phyloP scores from a whole-genome alignment of 2,888 invertebrate species.

The Stictocephala bisonia region DNA sequence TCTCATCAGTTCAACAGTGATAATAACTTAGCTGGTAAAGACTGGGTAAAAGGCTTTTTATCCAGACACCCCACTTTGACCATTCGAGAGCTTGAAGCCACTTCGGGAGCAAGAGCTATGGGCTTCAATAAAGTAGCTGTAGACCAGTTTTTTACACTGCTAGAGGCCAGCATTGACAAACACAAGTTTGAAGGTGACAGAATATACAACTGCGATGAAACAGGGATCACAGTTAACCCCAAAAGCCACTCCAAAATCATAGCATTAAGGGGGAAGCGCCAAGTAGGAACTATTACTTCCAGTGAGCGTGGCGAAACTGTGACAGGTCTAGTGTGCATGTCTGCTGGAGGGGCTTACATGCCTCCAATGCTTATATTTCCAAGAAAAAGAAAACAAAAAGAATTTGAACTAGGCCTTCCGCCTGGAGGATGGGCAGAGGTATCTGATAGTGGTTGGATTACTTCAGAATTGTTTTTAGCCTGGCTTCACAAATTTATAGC shows the following conservation, averaged over 20 bases:
- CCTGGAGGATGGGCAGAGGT: too few relatives aligned
- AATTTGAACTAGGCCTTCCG: too few relatives aligned
- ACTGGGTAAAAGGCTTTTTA: constrained; percentile 60
- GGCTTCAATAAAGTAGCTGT: constrained; percentile 61
- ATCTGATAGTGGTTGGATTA: too few relatives aligned
- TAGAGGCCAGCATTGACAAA: constrained; percentile 45
- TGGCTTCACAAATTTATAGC: too few relatives aligned
- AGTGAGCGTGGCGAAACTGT: constrained; percentile 58
- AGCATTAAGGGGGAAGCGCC: constrained; percentile 52
- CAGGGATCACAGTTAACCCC: constrained; percentile 56
- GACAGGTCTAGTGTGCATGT: constrained; percentile 56
- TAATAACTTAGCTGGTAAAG: constrained; percentile 59
- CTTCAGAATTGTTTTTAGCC: too few relatives aligned
- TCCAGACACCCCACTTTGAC: constrained; percentile 59
- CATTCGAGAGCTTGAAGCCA: constrained; percentile 59
- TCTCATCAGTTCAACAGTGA: too few relatives aligned
- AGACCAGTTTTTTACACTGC: constrained; percentile 17
- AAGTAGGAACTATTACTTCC: constrained; percentile 51
- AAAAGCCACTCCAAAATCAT: constrained; percentile 55
- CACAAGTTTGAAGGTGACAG: constrained; percentile 54
- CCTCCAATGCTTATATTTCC: constrained; percentile 54
- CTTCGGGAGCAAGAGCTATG: constrained; percentile 60
- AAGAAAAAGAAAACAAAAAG: constrained; percentile 47
- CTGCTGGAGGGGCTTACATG: constrained; percentile 57
- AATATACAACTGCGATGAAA: constrained; percentile 59